phyloP scores from a whole-genome alignment of 2,888 invertebrate genomes.

The Pherbina coryleti region DNA sequence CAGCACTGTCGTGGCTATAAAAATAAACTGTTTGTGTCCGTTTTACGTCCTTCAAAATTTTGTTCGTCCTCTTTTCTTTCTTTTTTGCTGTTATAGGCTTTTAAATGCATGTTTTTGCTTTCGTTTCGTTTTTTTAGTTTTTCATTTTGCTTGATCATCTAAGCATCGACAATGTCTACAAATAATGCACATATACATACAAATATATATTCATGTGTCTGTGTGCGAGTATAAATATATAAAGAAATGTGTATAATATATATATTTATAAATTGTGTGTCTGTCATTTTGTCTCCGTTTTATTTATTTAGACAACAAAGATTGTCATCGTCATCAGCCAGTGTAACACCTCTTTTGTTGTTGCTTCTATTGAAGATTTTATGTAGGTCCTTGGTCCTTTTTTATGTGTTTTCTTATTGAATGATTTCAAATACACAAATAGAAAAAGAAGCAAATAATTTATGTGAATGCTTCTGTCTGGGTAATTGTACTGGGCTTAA shows the following conservation, averaged over 20 bases:
- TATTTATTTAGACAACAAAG: no score
- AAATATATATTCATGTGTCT: not conserved
- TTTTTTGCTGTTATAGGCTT: not conserved
- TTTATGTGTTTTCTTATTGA: no score
- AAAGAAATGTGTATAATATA: no score
- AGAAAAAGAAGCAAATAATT: no score
- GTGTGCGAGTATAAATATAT: no score
- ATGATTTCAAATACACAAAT: no score
- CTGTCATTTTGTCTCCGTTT: not conserved
- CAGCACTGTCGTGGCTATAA: conserved; percentile 17
- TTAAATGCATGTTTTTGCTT: not conserved
- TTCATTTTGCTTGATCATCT: not conserved
- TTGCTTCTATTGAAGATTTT: no score
- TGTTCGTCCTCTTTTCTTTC: not conserved
- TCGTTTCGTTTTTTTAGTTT: not conserved
- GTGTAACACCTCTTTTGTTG: no score
- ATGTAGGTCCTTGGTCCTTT: no score
- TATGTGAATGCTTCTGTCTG: no score
- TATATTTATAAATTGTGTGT: not conserved
- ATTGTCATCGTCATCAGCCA: no score
- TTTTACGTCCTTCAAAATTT: conserved; percentile 20
- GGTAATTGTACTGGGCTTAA: no score
- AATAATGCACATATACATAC: not conserved
- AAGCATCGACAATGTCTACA: not conserved
- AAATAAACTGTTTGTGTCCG: conserved; percentile 3